Base-by-base conservation (phyloP, 92 coral and sea anemone species). In the Phenganax marumi region DNA sequence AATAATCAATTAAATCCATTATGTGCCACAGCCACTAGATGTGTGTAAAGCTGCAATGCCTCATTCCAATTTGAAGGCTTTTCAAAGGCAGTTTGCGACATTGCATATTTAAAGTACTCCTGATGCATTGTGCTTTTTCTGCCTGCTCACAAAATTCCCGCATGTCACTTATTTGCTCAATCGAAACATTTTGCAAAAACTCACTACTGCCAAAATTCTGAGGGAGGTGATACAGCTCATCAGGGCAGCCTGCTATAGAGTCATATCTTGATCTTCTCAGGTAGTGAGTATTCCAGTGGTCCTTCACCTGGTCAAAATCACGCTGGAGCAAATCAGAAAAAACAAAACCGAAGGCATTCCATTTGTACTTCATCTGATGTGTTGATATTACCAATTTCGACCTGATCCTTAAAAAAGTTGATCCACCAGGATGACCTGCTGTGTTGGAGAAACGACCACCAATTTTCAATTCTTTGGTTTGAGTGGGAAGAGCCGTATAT, bases 301-400 rank as follows among this genome's bases (percentile, higher is more conserved):
- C 83, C 82, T 87, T 90, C 13, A 90, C 86, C 54, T 85, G 82
- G 46, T 87, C 53, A 46, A 90, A 79, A 46, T 77, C 58, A 51
- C 60, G 73, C 81, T 81, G 87, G 18, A 87, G 85, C 55, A 87
- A 21, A 21, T 73, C 84, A 47, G 90, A n/a, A 85, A 76, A 90
- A 90, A 80, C 90, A 80, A 85, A 87, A 90, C 92, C 90, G 87
- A 33, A 87, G 77, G 81, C 92, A 90, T 79, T 87, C 89, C 89
- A 87, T 84, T 33, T 87, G 78, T 60, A 88, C 56, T 75, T 68
- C 80, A 24, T 79, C 73, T 17, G 89, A 57, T 18, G 88, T 76
- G 73, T 87, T 80, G 16, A 90, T 11, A 43, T 72, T 74, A 56
- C 79, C 58, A 16, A 72, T 76, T 7, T 77, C 84, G 8, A 85